These are phyloP conservation scores for Panthera leo DNA, from an alignment of 2,113 vertebrate genomes.

Conservation along the genomic window DNA sequence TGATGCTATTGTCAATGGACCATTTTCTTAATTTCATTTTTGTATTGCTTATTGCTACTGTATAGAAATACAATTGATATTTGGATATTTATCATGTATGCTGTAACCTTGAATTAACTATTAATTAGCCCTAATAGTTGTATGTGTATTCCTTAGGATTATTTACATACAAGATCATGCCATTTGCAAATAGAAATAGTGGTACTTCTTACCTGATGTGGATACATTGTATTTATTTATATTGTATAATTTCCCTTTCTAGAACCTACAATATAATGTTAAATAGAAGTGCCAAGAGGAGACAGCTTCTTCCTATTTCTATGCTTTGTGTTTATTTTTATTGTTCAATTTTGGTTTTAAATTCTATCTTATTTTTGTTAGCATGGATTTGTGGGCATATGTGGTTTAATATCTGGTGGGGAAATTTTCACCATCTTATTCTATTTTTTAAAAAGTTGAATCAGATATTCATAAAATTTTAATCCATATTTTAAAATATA, in stretches of 20 bases:
- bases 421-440: background rate
- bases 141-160: background rate
- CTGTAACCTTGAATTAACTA: background rate
- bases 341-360: background rate
- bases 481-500: background rate
- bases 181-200: background rate
- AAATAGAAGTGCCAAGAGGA: background rate
- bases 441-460: background rate
- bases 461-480: background rate
- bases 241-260: background rate
- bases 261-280: background rate
- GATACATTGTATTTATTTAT: background rate
- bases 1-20: background rate
- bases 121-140: background rate
- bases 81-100: background rate
- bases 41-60: background rate
- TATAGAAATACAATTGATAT: background rate
- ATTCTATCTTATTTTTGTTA: background rate
- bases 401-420: background rate
- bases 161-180: background rate
- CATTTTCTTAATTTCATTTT: background rate
- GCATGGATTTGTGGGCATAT: background rate
- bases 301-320: background rate
- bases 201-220: background rate
- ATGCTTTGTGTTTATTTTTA: background rate